phyloP scores from a whole-genome alignment of 2,888 invertebrate genomes.

The Litoditis marina region DNA sequence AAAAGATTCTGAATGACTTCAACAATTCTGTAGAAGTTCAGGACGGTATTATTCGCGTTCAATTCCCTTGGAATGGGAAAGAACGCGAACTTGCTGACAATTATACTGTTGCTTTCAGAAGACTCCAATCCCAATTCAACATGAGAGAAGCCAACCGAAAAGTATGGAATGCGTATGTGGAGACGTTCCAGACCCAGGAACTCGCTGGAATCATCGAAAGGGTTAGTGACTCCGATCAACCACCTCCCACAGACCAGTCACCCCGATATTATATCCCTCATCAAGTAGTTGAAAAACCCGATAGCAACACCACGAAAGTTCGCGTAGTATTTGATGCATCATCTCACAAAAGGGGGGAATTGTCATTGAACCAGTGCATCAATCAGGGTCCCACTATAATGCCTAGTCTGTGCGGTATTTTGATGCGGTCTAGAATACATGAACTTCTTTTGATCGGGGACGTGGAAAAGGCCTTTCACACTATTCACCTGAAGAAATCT shows the following conservation, averaged over 20 bases:
- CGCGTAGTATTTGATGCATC: constrained; percentile 41
- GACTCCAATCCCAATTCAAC: neutral
- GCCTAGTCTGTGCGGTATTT: constrained; percentile 22
- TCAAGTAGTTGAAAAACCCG: constrained; percentile 29
- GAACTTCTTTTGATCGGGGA: constrained; percentile 22
- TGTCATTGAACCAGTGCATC: constrained; percentile 29
- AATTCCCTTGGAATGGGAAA: neutral
- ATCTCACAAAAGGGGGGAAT: constrained; percentile 4
- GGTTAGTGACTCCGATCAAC: constrained; percentile 10
- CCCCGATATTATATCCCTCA: constrained; percentile 41
- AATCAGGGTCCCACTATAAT: constrained; percentile 29
- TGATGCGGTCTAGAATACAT: constrained; percentile 25
- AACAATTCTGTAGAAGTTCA: neutral
- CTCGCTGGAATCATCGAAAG: constrained; percentile 24
- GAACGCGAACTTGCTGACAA: neutral
- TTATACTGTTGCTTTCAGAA: neutral
- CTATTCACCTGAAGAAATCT: constrained; percentile 20
- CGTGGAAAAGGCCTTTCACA: constrained; percentile 46
- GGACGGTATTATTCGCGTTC: neutral
- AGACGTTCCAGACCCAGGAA: constrained; percentile 17
- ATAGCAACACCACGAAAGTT: constrained; percentile 37
- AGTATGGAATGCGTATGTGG: constrained; percentile 8
- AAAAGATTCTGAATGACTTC: neutral
- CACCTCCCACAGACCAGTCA: no score
- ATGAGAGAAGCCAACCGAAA: neutral